Base-by-base conservation (phyloP, 2,888 invertebrate genomes). In the Melinopterus prodromus region DNA sequence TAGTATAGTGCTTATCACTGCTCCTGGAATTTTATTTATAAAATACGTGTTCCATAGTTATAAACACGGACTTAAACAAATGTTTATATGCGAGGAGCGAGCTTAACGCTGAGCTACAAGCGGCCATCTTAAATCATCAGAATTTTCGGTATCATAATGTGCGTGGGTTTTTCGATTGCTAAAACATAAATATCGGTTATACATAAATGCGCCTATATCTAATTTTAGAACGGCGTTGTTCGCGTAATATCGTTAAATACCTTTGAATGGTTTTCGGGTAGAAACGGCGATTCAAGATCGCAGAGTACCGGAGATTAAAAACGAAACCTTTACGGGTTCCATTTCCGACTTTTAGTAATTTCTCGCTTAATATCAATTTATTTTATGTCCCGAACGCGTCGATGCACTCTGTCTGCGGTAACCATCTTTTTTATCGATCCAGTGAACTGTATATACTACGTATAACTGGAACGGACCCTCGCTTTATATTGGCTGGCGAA, bases 281-380 rank as follows among this genome's bases (percentile, higher is more conserved):
- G 53, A 9, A 9, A 6, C 9, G 53, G 15, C 36, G 79, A 76
- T 36, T 70, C 37, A 76, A 37, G 53, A 53, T 53, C 53, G 53
- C 53, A 7, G 9, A 53, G 12, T 12, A 26, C 80, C 80, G 80
- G 79, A 79, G 80, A 80, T 80, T 79, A 80, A 80, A 80, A 79
- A 79, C 80, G 77, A 26, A 70, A 69, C 36, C 80, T 16, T 69
- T 37, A 35, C 77, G 69, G 79, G 75, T 74, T 79, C 70, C 70
- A 80, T 80, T 80, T 80, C 80, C 80, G 80, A 74, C 74, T 70
- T 36, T 69, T 16, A 16, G 77, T 80, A 80, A 79, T 80, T 80
- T 79, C 69, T 16, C 79, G 77, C 69, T 77, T 80, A 77, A 79
- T 79, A 79, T 80, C 80, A 80, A 80, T 80, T 79, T 80, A 79